Conservation (phyloP, 2,797 vertebrate genomes). For the Rhabdomys pumilio region DNA sequence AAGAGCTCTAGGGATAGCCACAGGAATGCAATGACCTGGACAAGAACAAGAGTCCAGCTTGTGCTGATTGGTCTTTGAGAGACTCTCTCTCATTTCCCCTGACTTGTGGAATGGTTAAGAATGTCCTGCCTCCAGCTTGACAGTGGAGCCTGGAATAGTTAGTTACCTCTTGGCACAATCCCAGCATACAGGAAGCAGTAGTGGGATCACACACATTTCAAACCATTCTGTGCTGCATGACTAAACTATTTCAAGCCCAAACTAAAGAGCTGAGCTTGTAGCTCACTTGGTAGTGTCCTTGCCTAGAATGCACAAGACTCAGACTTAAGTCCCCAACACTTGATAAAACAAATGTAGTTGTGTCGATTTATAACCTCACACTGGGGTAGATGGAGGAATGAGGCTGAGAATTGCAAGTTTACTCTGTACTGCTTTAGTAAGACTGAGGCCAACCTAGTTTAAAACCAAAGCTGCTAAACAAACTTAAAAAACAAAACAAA, state of each 20-base stretch:
- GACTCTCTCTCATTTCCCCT: background rate
- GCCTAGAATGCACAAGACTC: too few species aligned
- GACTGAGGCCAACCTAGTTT: background rate
- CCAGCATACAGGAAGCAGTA: background rate
- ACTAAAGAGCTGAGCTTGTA: background rate
- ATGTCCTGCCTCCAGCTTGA: background rate
- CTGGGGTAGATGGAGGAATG: too few species aligned
- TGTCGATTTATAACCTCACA: background rate
- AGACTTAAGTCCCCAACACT: too few species aligned
- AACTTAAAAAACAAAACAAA: background rate
- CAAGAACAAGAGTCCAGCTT: fast-evolving
- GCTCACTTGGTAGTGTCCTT: background rate
- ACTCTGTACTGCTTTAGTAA: background rate
- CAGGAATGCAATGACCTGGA: background rate
- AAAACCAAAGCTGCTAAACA: background rate
- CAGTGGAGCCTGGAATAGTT: background rate
- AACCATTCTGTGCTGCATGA: background rate
- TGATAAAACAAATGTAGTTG: background rate
- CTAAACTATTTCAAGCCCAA: background rate
- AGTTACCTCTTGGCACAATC: background rate
- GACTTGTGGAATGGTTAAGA: background rate
- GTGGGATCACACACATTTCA: background rate
- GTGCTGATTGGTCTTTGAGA: background rate
- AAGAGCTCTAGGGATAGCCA: background rate
- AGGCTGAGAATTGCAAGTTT: background rate